phyloP scores from a whole-genome alignment of 2,888 invertebrate species.

The Achlya flavicornis region DNA sequence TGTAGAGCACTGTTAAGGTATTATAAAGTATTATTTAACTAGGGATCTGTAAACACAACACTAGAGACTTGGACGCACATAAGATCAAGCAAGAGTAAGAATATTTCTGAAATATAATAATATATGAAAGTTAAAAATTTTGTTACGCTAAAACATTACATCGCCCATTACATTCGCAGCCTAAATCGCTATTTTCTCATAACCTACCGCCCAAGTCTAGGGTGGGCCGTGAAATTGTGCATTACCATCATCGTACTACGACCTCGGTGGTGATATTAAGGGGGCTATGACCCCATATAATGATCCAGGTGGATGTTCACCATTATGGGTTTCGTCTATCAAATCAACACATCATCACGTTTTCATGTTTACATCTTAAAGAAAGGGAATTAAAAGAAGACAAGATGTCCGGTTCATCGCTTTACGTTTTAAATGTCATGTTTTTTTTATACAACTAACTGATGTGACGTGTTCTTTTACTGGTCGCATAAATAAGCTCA shows the following conservation, averaged over 20 bases:
- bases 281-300: conserved; percentile 69
- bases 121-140: too few species aligned
- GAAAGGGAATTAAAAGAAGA: not conserved
- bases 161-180: not conserved
- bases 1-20: too few species aligned
- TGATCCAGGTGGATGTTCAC: conserved; percentile 46
- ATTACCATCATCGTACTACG: conserved; percentile 73
- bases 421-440: not conserved
- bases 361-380: not conserved
- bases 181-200: conserved; percentile 26
- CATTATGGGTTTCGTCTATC: conserved; percentile 1
- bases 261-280: conserved; percentile 63
- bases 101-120: too few species aligned
- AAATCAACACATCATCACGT: not conserved
- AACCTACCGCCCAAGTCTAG: conserved; percentile 42
- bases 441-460: not conserved
- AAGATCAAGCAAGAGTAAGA: too few species aligned
- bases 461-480: too few species aligned
- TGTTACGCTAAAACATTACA: too few species aligned
- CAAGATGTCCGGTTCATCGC: too few species aligned
- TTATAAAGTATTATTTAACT: too few species aligned
- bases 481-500: too few species aligned
- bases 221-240: conserved; percentile 77
- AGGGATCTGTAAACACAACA: too few species aligned
- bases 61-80: too few species aligned